Evolutionary conservation across 2,113 vertebrate genomes (phyloP).

Genomic region (Vimba vimba): DNA sequence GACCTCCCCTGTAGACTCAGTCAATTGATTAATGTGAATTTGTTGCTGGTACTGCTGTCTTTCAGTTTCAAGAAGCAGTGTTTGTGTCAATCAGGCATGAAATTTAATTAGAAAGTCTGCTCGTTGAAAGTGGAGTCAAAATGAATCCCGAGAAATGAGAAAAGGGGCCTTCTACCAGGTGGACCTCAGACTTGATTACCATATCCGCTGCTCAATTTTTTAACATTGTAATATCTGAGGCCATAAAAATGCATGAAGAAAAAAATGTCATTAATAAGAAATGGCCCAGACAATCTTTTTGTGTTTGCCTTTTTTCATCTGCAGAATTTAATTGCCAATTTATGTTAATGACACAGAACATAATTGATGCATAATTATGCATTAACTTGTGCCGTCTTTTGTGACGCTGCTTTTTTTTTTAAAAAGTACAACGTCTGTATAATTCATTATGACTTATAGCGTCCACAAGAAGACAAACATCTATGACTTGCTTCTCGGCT

Average conservation of each 20-base stretch:
- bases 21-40: conserved; percentile 38
- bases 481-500: not conserved
- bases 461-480: not conserved
- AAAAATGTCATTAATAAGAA: conserved; percentile 64
- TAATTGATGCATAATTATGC: conserved; percentile 56
- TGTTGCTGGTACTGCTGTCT: conserved; percentile 28
- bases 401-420: conserved; percentile 49
- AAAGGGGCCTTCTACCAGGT: not conserved
- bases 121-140: conserved; percentile 3
- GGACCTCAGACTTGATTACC: conserved; percentile 31
- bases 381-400: conserved; percentile 46
- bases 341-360: conserved; percentile 55
- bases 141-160: not conserved
- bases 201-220: conserved; percentile 64
- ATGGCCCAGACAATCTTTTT: conserved; percentile 60
- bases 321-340: conserved; percentile 55
- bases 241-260: conserved; percentile 68
- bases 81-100: conserved; percentile 22
- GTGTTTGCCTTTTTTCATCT: conserved; percentile 36
- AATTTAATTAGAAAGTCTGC: conserved; percentile 29
- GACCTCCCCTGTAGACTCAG: conserved; percentile 13
- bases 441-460: conserved; percentile 34
- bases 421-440: conserved; percentile 37
- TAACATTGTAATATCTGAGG: conserved; percentile 58
- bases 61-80: conserved; percentile 25